These are phyloP conservation scores for Actinia equina DNA, from an alignment of 64 coral and sea anemone genomes.

Conservation along the genomic window DNA sequence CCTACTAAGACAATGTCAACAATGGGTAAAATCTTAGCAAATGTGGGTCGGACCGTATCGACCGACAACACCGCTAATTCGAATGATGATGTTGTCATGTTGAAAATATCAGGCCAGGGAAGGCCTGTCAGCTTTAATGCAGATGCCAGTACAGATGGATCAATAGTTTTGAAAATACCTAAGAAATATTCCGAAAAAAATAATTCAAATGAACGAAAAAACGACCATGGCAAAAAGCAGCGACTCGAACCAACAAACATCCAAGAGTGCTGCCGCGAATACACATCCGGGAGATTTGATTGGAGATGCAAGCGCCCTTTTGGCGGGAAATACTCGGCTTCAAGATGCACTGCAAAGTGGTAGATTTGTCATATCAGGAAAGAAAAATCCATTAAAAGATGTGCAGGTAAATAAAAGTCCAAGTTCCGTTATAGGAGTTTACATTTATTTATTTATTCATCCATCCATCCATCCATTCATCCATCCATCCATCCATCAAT, in stretches of 20 bases:
- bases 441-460: too few species aligned
- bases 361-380: neutral
- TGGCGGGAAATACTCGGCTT: neutral
- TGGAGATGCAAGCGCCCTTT: neutral
- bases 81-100: slow-evolving; percentile 43
- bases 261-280: neutral
- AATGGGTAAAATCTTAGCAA: neutral
- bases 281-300: slow-evolving; percentile 10
- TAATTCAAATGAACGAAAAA: slow-evolving; percentile 26
- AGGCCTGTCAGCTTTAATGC: slow-evolving; percentile 87
- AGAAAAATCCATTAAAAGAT: neutral
- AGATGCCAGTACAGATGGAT: slow-evolving; percentile 78
- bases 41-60: neutral
- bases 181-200: slow-evolving; percentile 21
- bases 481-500: too few species aligned
- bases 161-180: slow-evolving; percentile 66
- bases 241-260: neutral
- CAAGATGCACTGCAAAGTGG: neutral
- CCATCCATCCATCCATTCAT: too few species aligned
- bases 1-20: neutral
- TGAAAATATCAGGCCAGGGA: slow-evolving; percentile 73
- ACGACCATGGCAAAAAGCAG: slow-evolving; percentile 17
- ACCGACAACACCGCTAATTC: neutral
- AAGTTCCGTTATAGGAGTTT: too few species aligned
- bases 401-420: neutral